Evolutionary conservation across 2,797 vertebrate genomes (phyloP).

Genomic region (Cyclura pinguis): DNA sequence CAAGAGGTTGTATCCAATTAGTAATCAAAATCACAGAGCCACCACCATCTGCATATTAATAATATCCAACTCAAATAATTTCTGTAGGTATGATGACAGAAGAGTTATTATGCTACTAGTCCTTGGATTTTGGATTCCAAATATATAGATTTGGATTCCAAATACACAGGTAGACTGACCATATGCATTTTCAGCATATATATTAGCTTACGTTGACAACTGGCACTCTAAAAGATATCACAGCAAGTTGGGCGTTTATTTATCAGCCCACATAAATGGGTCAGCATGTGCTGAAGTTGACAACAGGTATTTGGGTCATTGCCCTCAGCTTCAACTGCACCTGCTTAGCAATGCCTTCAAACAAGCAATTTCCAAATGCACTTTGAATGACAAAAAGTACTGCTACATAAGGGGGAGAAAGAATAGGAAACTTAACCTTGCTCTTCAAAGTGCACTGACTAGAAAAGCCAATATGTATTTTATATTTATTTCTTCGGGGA

Average conservation of each 20-base stretch:
- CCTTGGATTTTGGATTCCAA: slow-evolving; percentile 35
- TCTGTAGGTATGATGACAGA: neutral
- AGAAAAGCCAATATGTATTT: fast-evolving
- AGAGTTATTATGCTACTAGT: fast-evolving
- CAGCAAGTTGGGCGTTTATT: slow-evolving; percentile 39
- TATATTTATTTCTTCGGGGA: neutral
- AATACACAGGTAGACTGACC: slow-evolving; percentile 18
- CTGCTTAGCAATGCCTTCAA: slow-evolving; percentile 43
- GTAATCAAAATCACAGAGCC: neutral
- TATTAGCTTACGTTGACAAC: neutral
- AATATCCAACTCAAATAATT: neutral
- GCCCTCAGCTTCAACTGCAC: slow-evolving; percentile 47
- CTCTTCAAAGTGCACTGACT: neutral
- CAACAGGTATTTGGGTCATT: slow-evolving; percentile 56
- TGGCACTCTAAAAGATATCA: slow-evolving; percentile 22
- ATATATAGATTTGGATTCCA: neutral
- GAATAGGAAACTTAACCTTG: neutral
- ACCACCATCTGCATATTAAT: neutral
- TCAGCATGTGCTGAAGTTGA: slow-evolving; percentile 42
- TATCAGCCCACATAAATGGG: neutral
- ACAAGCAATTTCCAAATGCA: neutral
- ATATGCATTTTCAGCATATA: neutral
- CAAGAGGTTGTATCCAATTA: neutral
- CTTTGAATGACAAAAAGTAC: neutral
- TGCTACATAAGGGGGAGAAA: neutral